Conservation (phyloP, 2,888 invertebrate species). For the Muscina levida region DNA sequence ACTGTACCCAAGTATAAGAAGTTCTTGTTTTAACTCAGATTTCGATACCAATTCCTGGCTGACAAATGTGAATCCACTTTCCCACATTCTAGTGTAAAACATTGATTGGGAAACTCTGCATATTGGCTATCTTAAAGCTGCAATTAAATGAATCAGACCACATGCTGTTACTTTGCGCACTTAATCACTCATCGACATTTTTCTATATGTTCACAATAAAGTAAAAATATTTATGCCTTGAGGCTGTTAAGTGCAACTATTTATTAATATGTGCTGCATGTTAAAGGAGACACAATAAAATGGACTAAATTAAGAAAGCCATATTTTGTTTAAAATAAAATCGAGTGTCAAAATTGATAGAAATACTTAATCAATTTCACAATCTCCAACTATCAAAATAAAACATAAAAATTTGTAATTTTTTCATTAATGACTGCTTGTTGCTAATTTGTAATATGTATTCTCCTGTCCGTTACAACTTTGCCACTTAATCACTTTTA, state of each 20-base stretch:
- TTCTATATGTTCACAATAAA: slow-evolving; percentile 33
- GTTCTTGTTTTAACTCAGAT: no score
- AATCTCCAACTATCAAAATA: no score
- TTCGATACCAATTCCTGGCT: no score
- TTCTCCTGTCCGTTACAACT: no score
- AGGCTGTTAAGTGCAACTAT: slow-evolving; percentile 39
- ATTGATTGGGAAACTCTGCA: slow-evolving; percentile 29
- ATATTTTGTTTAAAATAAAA: no score
- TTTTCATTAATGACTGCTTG: no score
- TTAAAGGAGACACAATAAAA: slow-evolving; percentile 41
- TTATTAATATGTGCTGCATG: not conserved
- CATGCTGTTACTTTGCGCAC: slow-evolving; percentile 70
- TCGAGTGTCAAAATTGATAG: no score
- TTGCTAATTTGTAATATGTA: not conserved
- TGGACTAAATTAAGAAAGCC: not conserved
- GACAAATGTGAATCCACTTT: no score
- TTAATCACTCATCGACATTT: slow-evolving; percentile 76
- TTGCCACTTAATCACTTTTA: slow-evolving; percentile 42
- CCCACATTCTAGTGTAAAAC: no score
- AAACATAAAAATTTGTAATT: no score
- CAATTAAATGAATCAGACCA: slow-evolving; percentile 75
- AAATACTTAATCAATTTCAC: no score
- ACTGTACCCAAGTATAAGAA: no score
- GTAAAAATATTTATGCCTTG: slow-evolving; percentile 17
- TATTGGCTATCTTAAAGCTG: slow-evolving; percentile 60